Percentiles rank a stretch among this genome's conserved stretches.
Conservation (phyloP, 2,797 vertebrate genomes). For the Pithecia hirsuta region DNA sequence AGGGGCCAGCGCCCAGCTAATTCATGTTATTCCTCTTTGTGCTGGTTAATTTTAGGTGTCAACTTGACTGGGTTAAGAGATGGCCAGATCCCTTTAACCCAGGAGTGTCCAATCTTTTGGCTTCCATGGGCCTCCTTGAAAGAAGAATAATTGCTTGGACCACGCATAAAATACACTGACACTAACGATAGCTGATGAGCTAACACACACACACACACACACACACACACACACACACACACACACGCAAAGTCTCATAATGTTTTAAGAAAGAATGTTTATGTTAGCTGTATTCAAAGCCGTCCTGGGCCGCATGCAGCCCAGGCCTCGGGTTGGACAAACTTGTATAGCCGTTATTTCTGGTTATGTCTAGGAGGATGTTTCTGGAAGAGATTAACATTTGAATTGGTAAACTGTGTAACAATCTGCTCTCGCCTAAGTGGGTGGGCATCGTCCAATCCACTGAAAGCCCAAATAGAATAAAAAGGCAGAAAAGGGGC, state of each 20-base stretch:
- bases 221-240: no score
- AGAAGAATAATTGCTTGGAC: neutral
- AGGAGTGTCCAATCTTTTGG: neutral
- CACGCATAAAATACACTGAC: neutral
- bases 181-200: neutral
- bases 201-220: no score
- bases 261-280: neutral
- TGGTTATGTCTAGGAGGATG: neutral
- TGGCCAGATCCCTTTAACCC: neutral
- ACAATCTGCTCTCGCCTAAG: neutral
- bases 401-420: neutral
- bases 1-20: neutral
- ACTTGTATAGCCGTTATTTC: no score
- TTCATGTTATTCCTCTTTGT: neutral
- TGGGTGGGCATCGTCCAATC: neutral
- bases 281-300: neutral
- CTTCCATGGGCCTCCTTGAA: neutral
- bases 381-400: neutral
- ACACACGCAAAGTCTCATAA: neutral
- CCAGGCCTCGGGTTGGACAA: neutral
- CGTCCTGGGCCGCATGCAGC: fast-evolving
- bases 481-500: no score
- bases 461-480: no score
- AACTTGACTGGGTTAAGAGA: neutral
- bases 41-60: neutral